These are phyloP conservation scores for Anagrus nilaparvatae DNA, from an alignment of 1,140 invertebrate species.

Conservation along the genomic window DNA sequence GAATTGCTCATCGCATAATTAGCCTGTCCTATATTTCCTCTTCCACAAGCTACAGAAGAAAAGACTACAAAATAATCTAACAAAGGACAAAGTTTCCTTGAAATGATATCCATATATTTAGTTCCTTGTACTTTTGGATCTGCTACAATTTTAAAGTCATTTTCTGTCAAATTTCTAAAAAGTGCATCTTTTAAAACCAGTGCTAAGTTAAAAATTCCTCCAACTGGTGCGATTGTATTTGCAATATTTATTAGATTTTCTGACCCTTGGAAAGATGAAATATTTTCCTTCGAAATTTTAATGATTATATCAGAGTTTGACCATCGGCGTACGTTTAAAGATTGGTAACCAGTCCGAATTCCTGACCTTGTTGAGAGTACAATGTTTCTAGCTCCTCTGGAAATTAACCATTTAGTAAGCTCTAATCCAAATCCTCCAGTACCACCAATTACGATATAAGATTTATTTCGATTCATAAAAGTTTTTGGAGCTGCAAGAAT, in stretches of 20 bases:
- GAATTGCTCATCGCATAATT: slow-evolving; percentile 58
- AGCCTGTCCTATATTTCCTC: slow-evolving; percentile 66
- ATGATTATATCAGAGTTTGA: too few relatives aligned
- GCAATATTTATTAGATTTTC: slow-evolving; percentile 53
- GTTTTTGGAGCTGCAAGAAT: slow-evolving; percentile 43
- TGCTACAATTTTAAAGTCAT: slow-evolving; percentile 38
- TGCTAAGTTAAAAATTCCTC: slow-evolving; percentile 69
- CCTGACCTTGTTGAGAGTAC: slow-evolving; percentile 61
- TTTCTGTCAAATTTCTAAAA: slow-evolving; percentile 43
- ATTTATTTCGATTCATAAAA: slow-evolving; percentile 37
- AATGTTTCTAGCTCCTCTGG: slow-evolving; percentile 57
- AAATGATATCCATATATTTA: slow-evolving; percentile 39
- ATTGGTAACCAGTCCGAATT: slow-evolving; percentile 59
- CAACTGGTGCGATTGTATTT: slow-evolving; percentile 49
- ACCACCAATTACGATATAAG: slow-evolving; percentile 51
- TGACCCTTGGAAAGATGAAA: too few relatives aligned
- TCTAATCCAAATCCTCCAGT: slow-evolving; percentile 75
- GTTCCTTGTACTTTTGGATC: slow-evolving; percentile 44
- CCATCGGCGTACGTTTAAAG: too few relatives aligned
- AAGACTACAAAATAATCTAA: slow-evolving; percentile 54
- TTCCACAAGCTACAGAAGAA: slow-evolving; percentile 64
- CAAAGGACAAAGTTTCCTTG: slow-evolving; percentile 40
- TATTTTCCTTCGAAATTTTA: too few relatives aligned
- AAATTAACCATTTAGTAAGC: slow-evolving; percentile 61
- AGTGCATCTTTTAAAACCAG: slow-evolving; percentile 47